Evolutionary conservation across 2,113 vertebrate species (phyloP).

Genomic region (Brachionichthys hirsutus): DNA sequence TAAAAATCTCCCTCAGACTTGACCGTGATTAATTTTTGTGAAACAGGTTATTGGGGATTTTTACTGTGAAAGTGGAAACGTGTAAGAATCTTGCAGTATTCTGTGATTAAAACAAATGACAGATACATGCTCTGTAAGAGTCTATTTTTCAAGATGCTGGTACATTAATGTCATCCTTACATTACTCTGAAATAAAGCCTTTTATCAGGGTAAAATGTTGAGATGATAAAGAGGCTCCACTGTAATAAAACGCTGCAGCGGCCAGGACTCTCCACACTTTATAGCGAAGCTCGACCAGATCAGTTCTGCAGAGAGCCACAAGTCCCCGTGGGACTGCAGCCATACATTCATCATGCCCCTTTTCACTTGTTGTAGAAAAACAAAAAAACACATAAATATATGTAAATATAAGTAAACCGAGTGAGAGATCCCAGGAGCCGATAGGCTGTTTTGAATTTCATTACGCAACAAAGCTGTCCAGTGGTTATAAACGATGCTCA

Average conservation of each 20-base stretch:
- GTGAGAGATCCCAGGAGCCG: slow-evolving; percentile 49
- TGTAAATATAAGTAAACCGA: slow-evolving; percentile 76
- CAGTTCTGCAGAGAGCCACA: slow-evolving; percentile 30
- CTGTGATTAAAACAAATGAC: too few species aligned
- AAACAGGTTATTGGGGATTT: too few species aligned
- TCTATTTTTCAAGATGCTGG: neutral
- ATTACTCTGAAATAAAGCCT: neutral
- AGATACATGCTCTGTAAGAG: too few species aligned
- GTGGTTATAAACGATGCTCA: slow-evolving; percentile 84
- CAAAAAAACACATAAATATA: slow-evolving; percentile 67
- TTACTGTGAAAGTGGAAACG: too few species aligned
- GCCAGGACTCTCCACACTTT: slow-evolving; percentile 20
- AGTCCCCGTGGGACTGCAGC: slow-evolving; percentile 42
- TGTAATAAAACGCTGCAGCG: neutral
- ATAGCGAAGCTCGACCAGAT: slow-evolving; percentile 34
- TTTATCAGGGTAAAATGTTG: slow-evolving; percentile 5
- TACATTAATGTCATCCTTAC: neutral
- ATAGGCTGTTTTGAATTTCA: slow-evolving; percentile 84
- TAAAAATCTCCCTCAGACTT: slow-evolving; percentile 16
- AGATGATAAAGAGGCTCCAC: slow-evolving; percentile 20
- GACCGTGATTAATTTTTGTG: slow-evolving; percentile 8
- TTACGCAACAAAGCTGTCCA: slow-evolving; percentile 79
- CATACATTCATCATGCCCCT: slow-evolving; percentile 70
- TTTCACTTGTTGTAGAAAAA: slow-evolving; percentile 75
- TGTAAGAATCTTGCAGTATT: too few species aligned